phyloP scores from a whole-genome alignment of 1,140 invertebrate species.

The Drosophila parvula region DNA sequence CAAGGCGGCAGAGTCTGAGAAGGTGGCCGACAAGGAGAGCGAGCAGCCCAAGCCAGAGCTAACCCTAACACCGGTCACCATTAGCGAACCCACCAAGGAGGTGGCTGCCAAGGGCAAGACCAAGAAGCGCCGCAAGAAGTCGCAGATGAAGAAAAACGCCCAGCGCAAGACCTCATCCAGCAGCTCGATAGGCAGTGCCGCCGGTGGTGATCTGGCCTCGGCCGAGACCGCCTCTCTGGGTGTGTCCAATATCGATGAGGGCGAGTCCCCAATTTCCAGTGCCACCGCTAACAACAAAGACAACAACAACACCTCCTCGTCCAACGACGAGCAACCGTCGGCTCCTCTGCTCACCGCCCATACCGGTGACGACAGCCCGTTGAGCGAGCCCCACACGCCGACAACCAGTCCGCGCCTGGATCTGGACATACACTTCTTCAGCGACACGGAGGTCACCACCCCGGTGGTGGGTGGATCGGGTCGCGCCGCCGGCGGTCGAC shows the following conservation, averaged over 20 bases:
- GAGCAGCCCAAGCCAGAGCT: constrained; percentile 12
- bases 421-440: constrained; percentile 94
- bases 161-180: constrained; percentile 88
- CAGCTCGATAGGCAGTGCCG: constrained; percentile 73
- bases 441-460: constrained; percentile 91
- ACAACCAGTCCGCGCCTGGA: constrained; percentile 75
- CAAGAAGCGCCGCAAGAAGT: constrained; percentile 91
- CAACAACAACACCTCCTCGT: constrained; percentile 63
- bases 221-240: constrained; percentile 60
- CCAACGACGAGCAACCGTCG: constrained; percentile 71
- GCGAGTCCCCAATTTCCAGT: constrained; percentile 35
- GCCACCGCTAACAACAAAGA: constrained; percentile 39
- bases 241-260: constrained; percentile 72
- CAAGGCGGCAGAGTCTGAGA: constrained; percentile 12
- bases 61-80: constrained; percentile 66
- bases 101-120: constrained; percentile 86
- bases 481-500: constrained; percentile 86
- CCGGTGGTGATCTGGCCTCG: constrained; percentile 48
- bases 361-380: constrained; percentile 63
- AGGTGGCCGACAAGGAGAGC: constrained; percentile 14
- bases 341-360: constrained; percentile 63
- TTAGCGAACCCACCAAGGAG: constrained; percentile 59
- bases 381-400: constrained; percentile 50
- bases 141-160: constrained; percentile 90
- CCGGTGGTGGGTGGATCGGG: constrained; percentile 43